These are phyloP conservation scores for Leucania comma DNA, from an alignment of 2,888 invertebrate species.

Conservation along the genomic window DNA sequence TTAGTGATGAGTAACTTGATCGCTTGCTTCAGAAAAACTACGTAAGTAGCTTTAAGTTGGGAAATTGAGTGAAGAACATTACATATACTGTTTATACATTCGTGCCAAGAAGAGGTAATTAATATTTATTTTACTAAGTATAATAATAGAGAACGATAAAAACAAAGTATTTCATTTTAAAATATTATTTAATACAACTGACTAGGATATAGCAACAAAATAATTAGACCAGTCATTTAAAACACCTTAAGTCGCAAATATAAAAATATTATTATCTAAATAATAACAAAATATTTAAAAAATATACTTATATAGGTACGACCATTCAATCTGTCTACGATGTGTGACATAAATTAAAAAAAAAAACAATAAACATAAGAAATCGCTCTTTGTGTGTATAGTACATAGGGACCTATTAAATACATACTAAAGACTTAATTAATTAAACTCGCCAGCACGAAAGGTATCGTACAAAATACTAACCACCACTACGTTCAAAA, in stretches of 20 bases:
- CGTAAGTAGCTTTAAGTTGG: background rate
- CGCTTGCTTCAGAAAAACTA: background rate
- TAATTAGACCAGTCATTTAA: background rate
- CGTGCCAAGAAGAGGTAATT: background rate
- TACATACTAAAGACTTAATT: background rate
- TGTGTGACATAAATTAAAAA: background rate
- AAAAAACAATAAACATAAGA: background rate
- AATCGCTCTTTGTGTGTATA: background rate
- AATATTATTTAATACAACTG: background rate
- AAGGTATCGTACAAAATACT: background rate
- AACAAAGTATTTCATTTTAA: background rate
- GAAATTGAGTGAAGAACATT: background rate
- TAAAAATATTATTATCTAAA: no score
- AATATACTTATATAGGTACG: no score
- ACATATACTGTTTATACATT: background rate
- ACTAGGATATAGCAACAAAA: background rate
- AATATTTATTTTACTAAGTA: background rate
- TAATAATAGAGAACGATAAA: background rate
- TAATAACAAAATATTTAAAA: no score
- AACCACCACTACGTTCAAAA: background rate
- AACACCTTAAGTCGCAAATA: no score
- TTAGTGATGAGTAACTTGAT: slow-evolving; percentile 8
- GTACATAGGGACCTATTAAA: background rate
- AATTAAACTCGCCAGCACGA: slow-evolving; percentile 15
- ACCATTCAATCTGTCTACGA: no score